phyloP scores from a whole-genome alignment of 2,888 invertebrate species.

The Acanthoscelides obtectus region DNA sequence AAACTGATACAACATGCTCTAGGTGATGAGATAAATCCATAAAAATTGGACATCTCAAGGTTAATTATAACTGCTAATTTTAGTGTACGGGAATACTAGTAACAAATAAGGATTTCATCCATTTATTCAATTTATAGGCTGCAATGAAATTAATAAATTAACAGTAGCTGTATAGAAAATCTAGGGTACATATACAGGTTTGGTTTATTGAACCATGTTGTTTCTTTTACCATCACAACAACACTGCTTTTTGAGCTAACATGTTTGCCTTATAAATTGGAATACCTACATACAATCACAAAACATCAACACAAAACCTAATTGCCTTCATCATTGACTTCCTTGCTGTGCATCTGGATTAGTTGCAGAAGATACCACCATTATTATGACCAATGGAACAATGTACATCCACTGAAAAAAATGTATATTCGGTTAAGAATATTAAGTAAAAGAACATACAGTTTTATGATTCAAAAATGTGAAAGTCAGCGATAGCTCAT shows the following conservation, averaged over 20 bases:
- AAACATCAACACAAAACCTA: conserved; percentile 1
- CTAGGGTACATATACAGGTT: not conserved
- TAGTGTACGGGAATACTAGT: too few species aligned
- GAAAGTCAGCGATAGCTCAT: too few species aligned
- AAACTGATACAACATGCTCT: too few species aligned
- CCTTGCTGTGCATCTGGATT: conserved; percentile 61
- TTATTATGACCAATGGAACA: conserved; percentile 85
- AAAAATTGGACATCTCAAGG: too few species aligned
- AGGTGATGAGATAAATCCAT: too few species aligned
- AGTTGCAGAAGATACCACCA: conserved; percentile 82
- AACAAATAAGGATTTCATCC: too few species aligned
- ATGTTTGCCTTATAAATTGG: not conserved
- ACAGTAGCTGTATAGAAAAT: not conserved
- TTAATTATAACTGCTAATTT: too few species aligned
- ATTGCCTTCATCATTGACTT: conserved; percentile 8
- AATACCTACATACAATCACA: not conserved
- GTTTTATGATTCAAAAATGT: too few species aligned
- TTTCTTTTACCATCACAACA: not conserved
- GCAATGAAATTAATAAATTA: conserved; percentile 8
- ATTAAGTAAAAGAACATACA: conserved; percentile 1
- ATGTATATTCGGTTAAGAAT: conserved; percentile 24
- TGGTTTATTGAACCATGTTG: not conserved
- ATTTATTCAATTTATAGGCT: conserved; percentile 3
- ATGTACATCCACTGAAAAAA: conserved; percentile 97
- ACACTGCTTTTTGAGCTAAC: too few species aligned